Evolutionary conservation across 1,140 invertebrate species (phyloP).

Genomic region (Nilaparvata lugens): DNA sequence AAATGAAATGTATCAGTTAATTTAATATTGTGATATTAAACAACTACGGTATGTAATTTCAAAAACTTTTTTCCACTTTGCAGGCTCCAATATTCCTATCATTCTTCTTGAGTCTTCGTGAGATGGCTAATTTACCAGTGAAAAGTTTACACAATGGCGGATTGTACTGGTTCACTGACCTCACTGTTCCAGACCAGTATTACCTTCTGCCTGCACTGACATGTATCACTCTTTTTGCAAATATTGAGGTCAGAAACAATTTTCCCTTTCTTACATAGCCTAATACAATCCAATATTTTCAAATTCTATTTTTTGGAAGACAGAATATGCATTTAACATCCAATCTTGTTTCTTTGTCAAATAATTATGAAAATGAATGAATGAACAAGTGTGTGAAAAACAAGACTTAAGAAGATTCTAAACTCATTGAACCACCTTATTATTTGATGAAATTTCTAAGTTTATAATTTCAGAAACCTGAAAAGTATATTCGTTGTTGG

Average conservation of each 20-base stretch:
- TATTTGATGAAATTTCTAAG: too few relatives aligned
- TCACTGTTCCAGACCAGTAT: slow-evolving; percentile 83
- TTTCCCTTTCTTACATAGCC: not conserved
- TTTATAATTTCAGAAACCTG: too few relatives aligned
- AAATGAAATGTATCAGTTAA: too few relatives aligned
- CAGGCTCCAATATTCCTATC: slow-evolving; percentile 73
- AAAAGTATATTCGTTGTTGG: too few relatives aligned
- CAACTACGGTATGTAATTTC: too few relatives aligned
- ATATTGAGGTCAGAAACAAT: slow-evolving; percentile 54
- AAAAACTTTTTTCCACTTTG: not conserved
- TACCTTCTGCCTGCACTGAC: slow-evolving; percentile 82
- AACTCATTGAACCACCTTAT: not conserved
- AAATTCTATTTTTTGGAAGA: not conserved
- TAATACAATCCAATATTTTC: not conserved
- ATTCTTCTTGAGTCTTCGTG: slow-evolving; percentile 73
- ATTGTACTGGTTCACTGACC: slow-evolving; percentile 84
- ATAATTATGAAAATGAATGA: not conserved
- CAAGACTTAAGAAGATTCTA: not conserved
- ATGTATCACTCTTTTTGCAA: slow-evolving; percentile 63
- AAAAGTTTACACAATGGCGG: slow-evolving; percentile 82
- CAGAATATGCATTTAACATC: not conserved
- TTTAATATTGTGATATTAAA: too few relatives aligned
- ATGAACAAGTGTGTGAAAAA: not conserved
- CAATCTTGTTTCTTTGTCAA: not conserved
- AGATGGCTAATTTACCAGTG: slow-evolving; percentile 80